Conservation (phyloP, 2,113 vertebrate species). For the Dermatemys mawii region DNA sequence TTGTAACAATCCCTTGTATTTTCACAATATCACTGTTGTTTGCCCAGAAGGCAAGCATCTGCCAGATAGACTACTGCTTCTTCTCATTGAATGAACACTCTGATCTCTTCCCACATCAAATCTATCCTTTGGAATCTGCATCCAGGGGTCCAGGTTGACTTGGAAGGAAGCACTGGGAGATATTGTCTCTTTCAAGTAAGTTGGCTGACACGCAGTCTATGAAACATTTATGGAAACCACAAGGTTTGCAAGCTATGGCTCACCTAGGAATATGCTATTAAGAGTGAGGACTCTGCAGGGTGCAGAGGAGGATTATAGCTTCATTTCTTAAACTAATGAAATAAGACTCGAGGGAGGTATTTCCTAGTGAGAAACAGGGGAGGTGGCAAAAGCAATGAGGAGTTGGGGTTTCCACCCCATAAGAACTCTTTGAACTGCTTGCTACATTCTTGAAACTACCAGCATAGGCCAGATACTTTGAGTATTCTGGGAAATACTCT, state of each 20-base stretch:
- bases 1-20: constrained; percentile 17
- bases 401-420: neutral
- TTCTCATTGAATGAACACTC: neutral
- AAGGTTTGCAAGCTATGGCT: neutral
- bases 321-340: neutral
- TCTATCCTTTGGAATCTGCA: neutral
- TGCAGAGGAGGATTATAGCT: neutral
- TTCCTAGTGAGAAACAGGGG: neutral
- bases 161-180: neutral
- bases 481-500: neutral
- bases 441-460: neutral
- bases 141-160: neutral
- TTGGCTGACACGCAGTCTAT: neutral
- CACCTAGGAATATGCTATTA: neutral
- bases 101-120: neutral
- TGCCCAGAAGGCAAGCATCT: constrained; percentile 35
- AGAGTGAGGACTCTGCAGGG: neutral
- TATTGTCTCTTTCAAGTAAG: neutral
- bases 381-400: neutral
- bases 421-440: neutral
- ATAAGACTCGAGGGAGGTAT: neutral
- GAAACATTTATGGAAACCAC: neutral
- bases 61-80: neutral
- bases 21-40: constrained; percentile 16
- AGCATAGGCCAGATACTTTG: neutral